A percentile compares a stretch with the other conserved stretches of the same genome.
Conservation (phyloP, 1,140 invertebrate genomes). For the Anastrepha obliqua region DNA sequence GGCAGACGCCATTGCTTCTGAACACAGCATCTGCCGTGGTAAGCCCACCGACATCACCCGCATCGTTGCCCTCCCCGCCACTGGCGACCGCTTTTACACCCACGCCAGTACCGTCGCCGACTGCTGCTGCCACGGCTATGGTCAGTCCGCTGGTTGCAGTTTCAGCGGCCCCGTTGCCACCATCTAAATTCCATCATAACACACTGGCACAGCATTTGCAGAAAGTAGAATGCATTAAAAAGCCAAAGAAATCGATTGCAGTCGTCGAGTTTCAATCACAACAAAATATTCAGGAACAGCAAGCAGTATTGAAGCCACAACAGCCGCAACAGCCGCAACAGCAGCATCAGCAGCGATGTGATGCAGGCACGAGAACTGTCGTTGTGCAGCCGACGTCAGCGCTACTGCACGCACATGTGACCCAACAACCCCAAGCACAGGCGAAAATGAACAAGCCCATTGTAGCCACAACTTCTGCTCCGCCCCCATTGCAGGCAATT, state of each 20-base stretch:
- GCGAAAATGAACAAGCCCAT: background rate
- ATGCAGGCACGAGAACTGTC: background rate
- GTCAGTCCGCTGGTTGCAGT: slow-evolving; percentile 39
- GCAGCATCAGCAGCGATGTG: background rate
- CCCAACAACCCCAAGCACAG: background rate
- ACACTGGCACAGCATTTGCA: slow-evolving; percentile 71
- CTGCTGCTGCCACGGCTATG: slow-evolving; percentile 63
- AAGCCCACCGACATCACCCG: slow-evolving; percentile 70
- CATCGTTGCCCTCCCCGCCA: slow-evolving; percentile 67
- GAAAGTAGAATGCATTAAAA: slow-evolving; percentile 68
- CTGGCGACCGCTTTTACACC: slow-evolving; percentile 22
- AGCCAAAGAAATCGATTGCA: slow-evolving; percentile 56
- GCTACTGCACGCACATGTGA: background rate
- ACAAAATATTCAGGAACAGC: background rate
- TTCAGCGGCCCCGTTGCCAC: slow-evolving; percentile 64
- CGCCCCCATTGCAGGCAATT: slow-evolving; percentile 38
- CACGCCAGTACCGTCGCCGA: slow-evolving; percentile 32
- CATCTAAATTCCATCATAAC: slow-evolving; percentile 71
- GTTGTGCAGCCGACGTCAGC: background rate
- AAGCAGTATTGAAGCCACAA: slow-evolving; percentile 52
- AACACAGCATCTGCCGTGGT: slow-evolving; percentile 60
- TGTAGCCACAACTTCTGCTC: background rate
- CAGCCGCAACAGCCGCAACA: slow-evolving; percentile 55
- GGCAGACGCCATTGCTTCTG: slow-evolving; percentile 71
- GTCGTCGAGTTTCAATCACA: slow-evolving; percentile 46